Percentiles rank a stretch among this genome's conserved stretches.
Conservation (phyloP, 2,113 vertebrate species). For the Sinocyclocheilus rhinocerous region DNA sequence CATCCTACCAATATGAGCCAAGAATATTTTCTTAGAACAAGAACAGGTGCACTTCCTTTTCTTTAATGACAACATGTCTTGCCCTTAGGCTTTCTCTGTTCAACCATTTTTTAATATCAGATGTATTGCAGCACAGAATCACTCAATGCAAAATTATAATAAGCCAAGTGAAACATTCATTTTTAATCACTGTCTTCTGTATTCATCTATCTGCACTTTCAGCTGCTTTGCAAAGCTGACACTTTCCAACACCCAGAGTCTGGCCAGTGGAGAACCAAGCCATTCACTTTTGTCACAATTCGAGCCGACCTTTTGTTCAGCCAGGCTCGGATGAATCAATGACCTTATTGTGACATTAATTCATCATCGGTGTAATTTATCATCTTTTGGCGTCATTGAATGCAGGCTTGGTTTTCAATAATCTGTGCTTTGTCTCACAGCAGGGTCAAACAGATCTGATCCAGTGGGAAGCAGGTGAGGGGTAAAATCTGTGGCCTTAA, state of each 20-base stretch:
- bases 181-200: not conserved
- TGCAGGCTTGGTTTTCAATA: slow-evolving; percentile 41
- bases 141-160: not conserved
- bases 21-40: not conserved
- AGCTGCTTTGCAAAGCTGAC: not conserved
- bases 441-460: slow-evolving; percentile 33
- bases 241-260: not conserved
- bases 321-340: slow-evolving; percentile 29
- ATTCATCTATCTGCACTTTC: not conserved
- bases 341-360: slow-evolving; percentile 54
- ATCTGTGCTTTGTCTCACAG: slow-evolving; percentile 36
- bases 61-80: not conserved
- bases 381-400: slow-evolving; percentile 39
- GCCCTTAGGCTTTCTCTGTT: not conserved
- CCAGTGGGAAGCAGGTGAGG: slow-evolving; percentile 50
- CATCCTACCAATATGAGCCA: not conserved
- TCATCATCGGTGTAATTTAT: slow-evolving; percentile 53
- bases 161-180: not conserved
- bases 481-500: slow-evolving; percentile 50
- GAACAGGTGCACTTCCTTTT: not conserved
- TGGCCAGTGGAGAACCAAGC: not conserved
- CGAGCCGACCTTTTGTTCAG: slow-evolving; percentile 35
- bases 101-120: not conserved
- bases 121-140: not conserved
- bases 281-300: slow-evolving; percentile 34